Percentiles rank a stretch among this genome's conserved stretches.
Conservation (phyloP, 1,140 invertebrate species). For the Manduca sexta region DNA sequence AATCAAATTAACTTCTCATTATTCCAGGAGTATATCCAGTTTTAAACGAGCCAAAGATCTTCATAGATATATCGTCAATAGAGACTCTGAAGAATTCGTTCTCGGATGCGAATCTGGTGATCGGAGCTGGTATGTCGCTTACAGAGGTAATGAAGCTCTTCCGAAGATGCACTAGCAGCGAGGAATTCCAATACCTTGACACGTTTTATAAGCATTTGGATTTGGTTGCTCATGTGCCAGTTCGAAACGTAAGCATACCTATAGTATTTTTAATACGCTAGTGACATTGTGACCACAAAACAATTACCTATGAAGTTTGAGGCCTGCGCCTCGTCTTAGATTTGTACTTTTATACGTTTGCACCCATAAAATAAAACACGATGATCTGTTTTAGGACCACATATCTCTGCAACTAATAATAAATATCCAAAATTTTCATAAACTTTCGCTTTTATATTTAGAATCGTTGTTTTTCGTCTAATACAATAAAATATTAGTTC, state of each 20-base stretch:
- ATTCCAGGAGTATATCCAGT: conserved; percentile 46
- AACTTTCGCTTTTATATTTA: no score
- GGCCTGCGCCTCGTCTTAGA: no score
- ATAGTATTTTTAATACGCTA: no score
- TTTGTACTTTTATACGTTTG: no score
- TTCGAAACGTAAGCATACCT: conserved; percentile 79
- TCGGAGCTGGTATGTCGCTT: conserved; percentile 80
- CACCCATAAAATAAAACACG: no score
- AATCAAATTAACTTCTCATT: not conserved
- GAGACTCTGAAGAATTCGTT: conserved; percentile 74
- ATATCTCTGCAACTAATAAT: no score
- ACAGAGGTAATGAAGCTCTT: conserved; percentile 78
- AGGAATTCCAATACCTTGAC: conserved; percentile 67
- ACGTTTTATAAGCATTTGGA: conserved; percentile 75
- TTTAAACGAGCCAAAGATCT: conserved; percentile 23
- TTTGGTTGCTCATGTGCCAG: conserved; percentile 81
- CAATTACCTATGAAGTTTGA: no score
- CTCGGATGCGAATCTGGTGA: conserved; percentile 68
- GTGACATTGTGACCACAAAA: no score
- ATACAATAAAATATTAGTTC: no score
- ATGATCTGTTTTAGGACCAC: no score
- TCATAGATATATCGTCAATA: conserved; percentile 73
- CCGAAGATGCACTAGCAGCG: conserved; percentile 62
- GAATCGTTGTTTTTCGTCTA: no score
- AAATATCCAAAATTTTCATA: no score